These are phyloP conservation scores for Spodoptera picta DNA, from an alignment of 2,888 invertebrate genomes.

Conservation along the genomic window DNA sequence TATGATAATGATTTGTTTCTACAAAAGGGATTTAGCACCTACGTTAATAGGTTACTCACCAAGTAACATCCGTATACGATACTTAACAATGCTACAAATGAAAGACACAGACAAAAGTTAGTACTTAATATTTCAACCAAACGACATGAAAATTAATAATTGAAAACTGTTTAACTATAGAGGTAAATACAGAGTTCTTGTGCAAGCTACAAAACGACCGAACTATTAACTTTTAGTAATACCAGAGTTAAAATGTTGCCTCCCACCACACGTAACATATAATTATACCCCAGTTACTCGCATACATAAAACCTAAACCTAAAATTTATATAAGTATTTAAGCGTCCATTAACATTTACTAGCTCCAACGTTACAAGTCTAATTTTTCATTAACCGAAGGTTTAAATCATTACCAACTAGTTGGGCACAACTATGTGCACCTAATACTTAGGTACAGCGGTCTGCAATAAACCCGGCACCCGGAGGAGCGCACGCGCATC, in stretches of 20 bases:
- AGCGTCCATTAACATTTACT: constrained; percentile 39
- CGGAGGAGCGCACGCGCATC: constrained; percentile 61
- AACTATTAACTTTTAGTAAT: constrained; percentile 20
- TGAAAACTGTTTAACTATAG: neutral
- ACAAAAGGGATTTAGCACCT: no score
- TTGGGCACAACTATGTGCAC: constrained; percentile 30
- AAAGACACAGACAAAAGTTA: no score
- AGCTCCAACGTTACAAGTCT: constrained; percentile 16
- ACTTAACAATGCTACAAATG: no score
- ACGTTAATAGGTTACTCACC: no score
- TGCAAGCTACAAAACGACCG: constrained; percentile 5
- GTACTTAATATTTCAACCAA: no score
- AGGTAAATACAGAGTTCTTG: constrained; percentile 1
- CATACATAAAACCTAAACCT: constrained; percentile 17
- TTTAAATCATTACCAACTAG: constrained; percentile 45
- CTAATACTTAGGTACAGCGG: constrained; percentile 32
- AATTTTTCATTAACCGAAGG: constrained; percentile 48
- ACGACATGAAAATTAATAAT: no score
- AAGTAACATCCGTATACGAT: no score
- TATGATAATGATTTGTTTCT: no score
- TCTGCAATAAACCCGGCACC: constrained; percentile 57
- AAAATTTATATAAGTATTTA: constrained; percentile 46
- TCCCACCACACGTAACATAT: constrained; percentile 6
- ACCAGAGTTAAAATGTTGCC: constrained; percentile 28
- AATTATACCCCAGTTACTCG: constrained; percentile 19